phyloP scores from a whole-genome alignment of 2,888 invertebrate species.

The Ypsolopha sequella region DNA sequence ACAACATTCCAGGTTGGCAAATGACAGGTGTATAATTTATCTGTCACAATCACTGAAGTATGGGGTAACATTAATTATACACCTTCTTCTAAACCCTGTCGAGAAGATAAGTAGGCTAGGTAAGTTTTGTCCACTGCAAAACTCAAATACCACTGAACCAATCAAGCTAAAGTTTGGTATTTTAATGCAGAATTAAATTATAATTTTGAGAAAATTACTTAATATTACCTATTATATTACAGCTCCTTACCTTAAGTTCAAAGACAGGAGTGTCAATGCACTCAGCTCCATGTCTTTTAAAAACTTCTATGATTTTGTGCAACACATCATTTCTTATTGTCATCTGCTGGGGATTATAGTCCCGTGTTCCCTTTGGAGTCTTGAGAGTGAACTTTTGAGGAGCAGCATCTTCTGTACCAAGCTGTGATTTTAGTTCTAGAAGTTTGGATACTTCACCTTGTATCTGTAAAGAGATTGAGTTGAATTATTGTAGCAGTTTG shows the following conservation, averaged over 20 bases:
- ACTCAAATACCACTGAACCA: no score
- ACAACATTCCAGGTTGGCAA: no score
- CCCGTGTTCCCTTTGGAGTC: constrained; percentile 94
- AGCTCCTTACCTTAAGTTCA: constrained; percentile 84
- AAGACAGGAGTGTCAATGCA: constrained; percentile 99
- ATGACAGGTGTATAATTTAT: no score
- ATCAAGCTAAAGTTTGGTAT: no score
- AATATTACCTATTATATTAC: neutral
- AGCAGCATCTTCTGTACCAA: constrained; percentile 69
- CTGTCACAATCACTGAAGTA: no score
- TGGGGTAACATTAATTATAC: no score
- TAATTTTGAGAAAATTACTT: neutral
- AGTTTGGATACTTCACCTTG: constrained; percentile 87
- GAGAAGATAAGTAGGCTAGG: no score
- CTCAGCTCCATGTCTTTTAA: constrained; percentile 97
- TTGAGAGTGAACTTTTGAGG: constrained; percentile 89
- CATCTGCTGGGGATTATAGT: constrained; percentile 97
- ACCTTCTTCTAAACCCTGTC: no score
- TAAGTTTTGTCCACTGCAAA: no score
- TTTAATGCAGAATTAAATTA: neutral
- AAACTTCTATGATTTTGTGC: constrained; percentile 87
- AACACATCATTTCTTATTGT: constrained; percentile 88
- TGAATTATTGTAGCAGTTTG: no score
- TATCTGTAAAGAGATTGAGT: constrained; percentile 70
- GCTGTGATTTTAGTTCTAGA: constrained; percentile 82